Evolutionary conservation across 2,113 vertebrate species (phyloP), one percentile per base, ranked within the genome.

Genomic region (Ploceus nigricollis): DNA sequence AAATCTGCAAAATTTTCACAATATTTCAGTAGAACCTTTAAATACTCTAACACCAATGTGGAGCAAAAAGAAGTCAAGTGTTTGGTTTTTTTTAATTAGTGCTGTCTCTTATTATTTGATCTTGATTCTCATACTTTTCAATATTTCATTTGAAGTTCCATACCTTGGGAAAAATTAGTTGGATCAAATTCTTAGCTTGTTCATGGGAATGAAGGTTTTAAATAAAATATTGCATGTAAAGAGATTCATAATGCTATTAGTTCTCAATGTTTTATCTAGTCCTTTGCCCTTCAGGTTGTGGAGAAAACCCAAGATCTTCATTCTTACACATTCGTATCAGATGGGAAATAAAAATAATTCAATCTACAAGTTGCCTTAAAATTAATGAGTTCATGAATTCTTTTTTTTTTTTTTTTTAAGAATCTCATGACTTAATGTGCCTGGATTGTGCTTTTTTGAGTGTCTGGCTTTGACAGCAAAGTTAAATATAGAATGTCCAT

Each of bases 11-110:
- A n/a, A 33, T 56, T 22, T 48, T 82, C 28, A 20, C 3, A 63
- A 18, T 11, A 50, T 50, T 72, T 90, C 25, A 42, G 25, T 33
- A 54, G 10, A 79, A 68, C 0, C 0, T 70, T 90, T 56, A 50
- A 30, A 56, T 47, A 27, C 3, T 45, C 1, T 11, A 50, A 50
- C 64, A 33, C 3, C 11, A 3, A 5, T 56, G 5, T 51, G 16
- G 1, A 21, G 3, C 3, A 48, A 45, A 54, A 73, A 27, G 25
- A 47, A 3, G 2, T 25, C 6, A 37, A 48, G 1, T 2, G 0
- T 7, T 0, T 4, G 17, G 4, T 11, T 64, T 40, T 56, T 5
- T 0, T 3, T 9, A 58, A 28, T 47, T 42, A 53, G 4, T n/a
- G 5, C 40, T 86, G 2, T 42, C 24, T 57, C 6, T 66, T 63